Conservation (phyloP, 2,888 invertebrate species). For the Bellardia pandia region DNA sequence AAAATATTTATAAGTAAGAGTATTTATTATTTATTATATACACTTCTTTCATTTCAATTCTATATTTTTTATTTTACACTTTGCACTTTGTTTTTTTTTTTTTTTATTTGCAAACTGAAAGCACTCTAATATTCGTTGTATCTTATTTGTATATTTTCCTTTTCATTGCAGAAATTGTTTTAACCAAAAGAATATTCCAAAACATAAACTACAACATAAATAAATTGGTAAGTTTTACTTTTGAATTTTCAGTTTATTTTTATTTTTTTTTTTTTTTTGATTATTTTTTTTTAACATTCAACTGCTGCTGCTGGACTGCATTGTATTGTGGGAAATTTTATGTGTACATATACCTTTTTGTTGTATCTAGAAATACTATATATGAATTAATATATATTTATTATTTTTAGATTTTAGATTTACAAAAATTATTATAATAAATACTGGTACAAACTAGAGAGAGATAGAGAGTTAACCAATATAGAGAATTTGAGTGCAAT, state of each 20-base stretch:
- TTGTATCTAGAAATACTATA: not conserved
- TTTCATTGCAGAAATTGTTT: constrained; percentile 44
- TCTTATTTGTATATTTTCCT: not conserved
- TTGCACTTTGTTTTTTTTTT: constrained; percentile 3
- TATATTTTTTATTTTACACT: not conserved
- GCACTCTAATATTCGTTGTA: constrained; percentile 5
- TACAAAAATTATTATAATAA: not conserved
- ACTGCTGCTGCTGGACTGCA: not conserved
- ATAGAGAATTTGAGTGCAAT: no score
- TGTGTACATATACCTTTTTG: constrained; percentile 9
- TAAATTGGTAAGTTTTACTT: constrained; percentile 51
- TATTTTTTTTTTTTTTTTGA: constrained; percentile 13
- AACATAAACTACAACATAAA: not conserved
- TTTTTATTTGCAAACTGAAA: not conserved
- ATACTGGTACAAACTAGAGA: not conserved
- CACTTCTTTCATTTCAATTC: not conserved
- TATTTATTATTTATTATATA: constrained; percentile 40
- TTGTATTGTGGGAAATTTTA: no score
- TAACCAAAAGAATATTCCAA: not conserved
- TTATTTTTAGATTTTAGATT: not conserved
- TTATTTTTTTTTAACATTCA: constrained; percentile 19
- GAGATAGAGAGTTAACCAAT: not conserved
- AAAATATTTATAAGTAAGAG: constrained; percentile 32
- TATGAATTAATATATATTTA: not conserved
- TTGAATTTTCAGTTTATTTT: no score